A percentile compares a stretch with the other conserved stretches of the same genome.
Conservation (phyloP, 1,140 invertebrate species). For the Drosophila fuyamai region DNA sequence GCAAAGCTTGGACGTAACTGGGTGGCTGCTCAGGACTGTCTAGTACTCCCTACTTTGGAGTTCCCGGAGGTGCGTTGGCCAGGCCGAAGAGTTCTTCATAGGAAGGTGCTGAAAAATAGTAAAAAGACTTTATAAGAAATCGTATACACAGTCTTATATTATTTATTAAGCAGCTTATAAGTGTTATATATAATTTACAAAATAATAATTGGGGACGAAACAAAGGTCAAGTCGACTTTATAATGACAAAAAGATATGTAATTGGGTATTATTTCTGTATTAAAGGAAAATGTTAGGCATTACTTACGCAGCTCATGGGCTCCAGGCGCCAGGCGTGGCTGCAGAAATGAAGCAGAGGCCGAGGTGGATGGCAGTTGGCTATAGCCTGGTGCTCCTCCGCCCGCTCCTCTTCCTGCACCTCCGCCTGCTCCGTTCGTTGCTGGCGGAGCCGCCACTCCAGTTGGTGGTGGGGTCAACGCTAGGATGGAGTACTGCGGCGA, state of each 20-base stretch:
- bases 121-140: not conserved
- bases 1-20: slow-evolving; percentile 77
- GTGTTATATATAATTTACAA: too few species aligned
- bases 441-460: slow-evolving; percentile 6
- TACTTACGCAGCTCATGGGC: slow-evolving; percentile 76
- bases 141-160: too few species aligned
- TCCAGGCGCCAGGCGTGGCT: slow-evolving; percentile 47
- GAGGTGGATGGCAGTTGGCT: slow-evolving; percentile 69
- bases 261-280: too few species aligned
- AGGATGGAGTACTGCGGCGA: slow-evolving; percentile 70
- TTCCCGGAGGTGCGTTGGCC: slow-evolving; percentile 62
- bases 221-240: too few species aligned
- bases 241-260: too few species aligned
- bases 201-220: too few species aligned
- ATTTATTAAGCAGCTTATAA: too few species aligned
- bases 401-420: too few species aligned
- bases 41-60: slow-evolving; percentile 57
- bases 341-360: slow-evolving; percentile 50
- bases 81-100: slow-evolving; percentile 80
- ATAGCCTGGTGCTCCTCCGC: slow-evolving; percentile 32
- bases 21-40: slow-evolving; percentile 32
- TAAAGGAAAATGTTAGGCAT: not conserved
- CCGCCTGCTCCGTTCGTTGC: slow-evolving; percentile 7
- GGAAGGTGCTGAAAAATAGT: slow-evolving; percentile 64
- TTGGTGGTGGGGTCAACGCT: slow-evolving; percentile 38